Evolutionary conservation across 2,113 vertebrate genomes (phyloP).

Genomic region (Cichladusa arquata): DNA sequence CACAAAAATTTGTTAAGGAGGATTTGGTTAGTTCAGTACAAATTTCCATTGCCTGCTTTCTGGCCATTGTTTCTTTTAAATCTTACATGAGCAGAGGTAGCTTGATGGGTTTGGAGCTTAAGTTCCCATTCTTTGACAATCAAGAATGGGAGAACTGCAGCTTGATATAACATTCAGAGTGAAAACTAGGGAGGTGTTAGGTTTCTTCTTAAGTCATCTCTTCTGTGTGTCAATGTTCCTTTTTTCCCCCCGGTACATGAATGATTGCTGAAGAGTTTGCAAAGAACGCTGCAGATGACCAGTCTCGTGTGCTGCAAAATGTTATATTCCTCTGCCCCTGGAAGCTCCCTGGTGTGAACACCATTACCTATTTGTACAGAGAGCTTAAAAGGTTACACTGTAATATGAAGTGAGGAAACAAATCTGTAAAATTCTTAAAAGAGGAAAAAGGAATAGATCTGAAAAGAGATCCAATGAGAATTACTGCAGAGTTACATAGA

Average conservation of each 20-base stretch:
- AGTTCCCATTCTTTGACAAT: not conserved
- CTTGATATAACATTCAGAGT: not conserved
- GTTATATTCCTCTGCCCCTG: not conserved
- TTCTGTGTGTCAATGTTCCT: not conserved
- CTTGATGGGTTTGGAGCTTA: not conserved
- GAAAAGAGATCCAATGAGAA: not conserved
- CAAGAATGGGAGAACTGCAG: not conserved
- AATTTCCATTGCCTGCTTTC: not conserved
- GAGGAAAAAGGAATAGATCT: not conserved
- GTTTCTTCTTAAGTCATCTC: not conserved
- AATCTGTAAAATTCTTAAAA: not conserved
- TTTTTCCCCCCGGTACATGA: not conserved
- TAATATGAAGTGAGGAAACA: not conserved
- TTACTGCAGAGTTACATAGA: not conserved
- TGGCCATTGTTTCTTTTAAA: not conserved
- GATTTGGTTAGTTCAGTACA: not conserved
- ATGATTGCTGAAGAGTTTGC: not conserved
- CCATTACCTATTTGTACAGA: not conserved
- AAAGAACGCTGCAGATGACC: not conserved
- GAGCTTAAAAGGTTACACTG: not conserved
- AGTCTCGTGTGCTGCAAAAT: not conserved
- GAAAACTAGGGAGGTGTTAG: not conserved
- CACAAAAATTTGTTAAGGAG: slow-evolving; percentile 11
- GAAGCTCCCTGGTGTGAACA: not conserved
- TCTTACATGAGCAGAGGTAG: not conserved